Base-by-base conservation (phyloP, 2,113 vertebrate genomes). In the Bos indicus region DNA sequence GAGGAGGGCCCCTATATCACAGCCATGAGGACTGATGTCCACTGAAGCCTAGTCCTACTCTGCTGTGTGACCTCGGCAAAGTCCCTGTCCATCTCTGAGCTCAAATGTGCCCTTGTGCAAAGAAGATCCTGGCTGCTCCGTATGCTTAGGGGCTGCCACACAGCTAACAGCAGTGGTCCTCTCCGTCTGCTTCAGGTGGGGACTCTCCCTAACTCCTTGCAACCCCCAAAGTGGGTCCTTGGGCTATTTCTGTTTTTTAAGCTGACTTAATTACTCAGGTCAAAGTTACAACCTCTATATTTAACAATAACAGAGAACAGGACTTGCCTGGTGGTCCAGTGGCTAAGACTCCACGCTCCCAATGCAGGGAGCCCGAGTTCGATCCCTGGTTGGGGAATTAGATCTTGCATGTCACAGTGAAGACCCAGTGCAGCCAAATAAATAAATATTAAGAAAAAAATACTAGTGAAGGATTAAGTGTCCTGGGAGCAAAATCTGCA, bases 171-270 rank as follows among this genome's bases (percentile, higher is more conserved):
- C 28, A 1, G 10, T 0, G 30, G 28, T 52, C 91, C 43, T 28
- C 4, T 2, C 36, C 0, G 1, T 26, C 71, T 77, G 23, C 17
- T 17, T 40, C 21, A 4, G 43, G 51, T 10, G 9, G 1, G 8
- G 1, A 2, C 33, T 7, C 46, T 5, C 59, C 10, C 4, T 10
- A 54, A 56, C 25, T 3, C 28, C 26, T 15, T 48, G 15, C 57
- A 21, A 21, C 46, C 51, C 67, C 3, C 5, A 16, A 83, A 57
- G 25, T 5, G n/a, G 62, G 48, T 9, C 82, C 54, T 19, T 19
- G 9, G 28, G 4, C 40, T 10, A 23, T 46, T 36, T 16, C 36
- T 28, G 25, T 9, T 90, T 71, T 59, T 46, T 23, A 88, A 56
- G 54, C 7, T 14, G 23, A 40, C 4, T 52, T 56, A 48, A 91